Base-by-base conservation (phyloP, 2,113 vertebrate genomes). In the Chunga burmeisteri region DNA sequence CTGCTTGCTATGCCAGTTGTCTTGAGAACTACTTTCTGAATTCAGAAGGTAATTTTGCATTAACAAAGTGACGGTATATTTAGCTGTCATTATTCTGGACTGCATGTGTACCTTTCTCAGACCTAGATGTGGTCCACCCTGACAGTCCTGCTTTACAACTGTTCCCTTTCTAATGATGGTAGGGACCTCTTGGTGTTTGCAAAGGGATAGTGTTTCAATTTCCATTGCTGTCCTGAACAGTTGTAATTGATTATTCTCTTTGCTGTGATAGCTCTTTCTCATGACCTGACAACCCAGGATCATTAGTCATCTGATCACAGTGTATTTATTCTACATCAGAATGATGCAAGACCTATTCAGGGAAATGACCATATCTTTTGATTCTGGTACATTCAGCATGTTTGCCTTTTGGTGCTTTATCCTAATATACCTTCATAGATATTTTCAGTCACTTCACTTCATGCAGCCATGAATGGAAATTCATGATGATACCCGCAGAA, bases 221-320 rank as follows among this genome's bases (percentile, higher is more conserved):
- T 74, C 38, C 47, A 53, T 2, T 72, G 77, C 84, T 68, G 66
- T 56, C 78, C 56, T 47, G 8, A 87, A 9, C 44, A 79, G 42
- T 25, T 53, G 93, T 85, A 89, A 90, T 75, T 87, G 84, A 91
- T 97, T 82, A 56, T 80, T 93, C 36, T 79, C 52, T 91, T 66
- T 90, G 73, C 68, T 79, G 40, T 65, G 87, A 81, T 68, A 67
- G 73, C 44, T 85, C 52, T 81, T 88, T 93, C 93, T 92, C 94
- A 80, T 87, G 95, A 94, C 95, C 94, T 80, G 53, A 42, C 32
- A 82, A 77, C 91, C 87, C 53, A 30, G 90, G 47, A 80, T 93
- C 81, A 6, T 95, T 53, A 61, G 16, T 93, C 90, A 88, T 90
- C 74, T 75, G 62, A 16, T 75, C 81, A 44, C 30, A n/a, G 73